Conservation (phyloP, 2,113 vertebrate genomes). For the Malurus melanocephalus region DNA sequence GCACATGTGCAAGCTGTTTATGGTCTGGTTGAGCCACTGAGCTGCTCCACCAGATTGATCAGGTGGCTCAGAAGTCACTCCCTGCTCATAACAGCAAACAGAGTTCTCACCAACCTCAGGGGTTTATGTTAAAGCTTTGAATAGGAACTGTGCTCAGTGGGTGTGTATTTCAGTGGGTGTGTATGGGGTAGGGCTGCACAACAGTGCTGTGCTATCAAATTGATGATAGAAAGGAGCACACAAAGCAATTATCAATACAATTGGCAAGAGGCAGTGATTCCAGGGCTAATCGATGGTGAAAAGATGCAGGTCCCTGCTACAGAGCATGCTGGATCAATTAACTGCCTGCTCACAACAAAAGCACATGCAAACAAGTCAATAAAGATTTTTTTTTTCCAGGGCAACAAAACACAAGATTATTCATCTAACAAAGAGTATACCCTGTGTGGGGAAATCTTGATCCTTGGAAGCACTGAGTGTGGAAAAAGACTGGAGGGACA, state of each 20-base stretch:
- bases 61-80: background rate
- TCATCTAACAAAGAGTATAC: background rate
- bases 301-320: background rate
- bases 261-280: background rate
- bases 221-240: background rate
- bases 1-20: background rate
- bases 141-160: background rate
- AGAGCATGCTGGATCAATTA: background rate
- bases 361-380: background rate
- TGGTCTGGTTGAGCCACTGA: background rate
- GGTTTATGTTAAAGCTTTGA: background rate
- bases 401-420: background rate
- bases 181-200: background rate
- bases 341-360: background rate
- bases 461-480: background rate
- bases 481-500: background rate
- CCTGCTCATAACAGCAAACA: background rate
- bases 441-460: background rate
- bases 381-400: background rate
- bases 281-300: background rate
- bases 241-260: background rate
- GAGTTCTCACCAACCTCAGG: background rate
- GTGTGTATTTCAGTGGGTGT: accelerated
- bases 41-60: background rate
- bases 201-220: background rate